Conservation (phyloP, 2,113 vertebrate genomes). For the Brachyhypopomus occidentalis region DNA sequence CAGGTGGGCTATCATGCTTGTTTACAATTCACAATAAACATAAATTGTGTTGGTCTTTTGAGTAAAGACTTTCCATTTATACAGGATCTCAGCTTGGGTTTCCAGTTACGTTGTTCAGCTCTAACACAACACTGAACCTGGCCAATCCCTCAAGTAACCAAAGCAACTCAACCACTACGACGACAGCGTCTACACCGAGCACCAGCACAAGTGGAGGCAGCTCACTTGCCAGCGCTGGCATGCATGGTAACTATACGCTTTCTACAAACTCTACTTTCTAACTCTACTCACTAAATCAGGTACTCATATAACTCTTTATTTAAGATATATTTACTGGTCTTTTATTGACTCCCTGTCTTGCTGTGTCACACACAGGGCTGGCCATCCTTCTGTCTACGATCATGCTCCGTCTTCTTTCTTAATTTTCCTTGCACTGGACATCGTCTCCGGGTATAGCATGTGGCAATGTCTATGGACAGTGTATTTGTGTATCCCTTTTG, state of each 20-base stretch:
- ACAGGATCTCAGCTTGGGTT: neutral
- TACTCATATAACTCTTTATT: too few species aligned
- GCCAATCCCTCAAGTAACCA: neutral
- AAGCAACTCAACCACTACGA: neutral
- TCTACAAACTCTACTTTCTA: too few species aligned
- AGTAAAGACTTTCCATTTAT: neutral
- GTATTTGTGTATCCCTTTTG: too few species aligned
- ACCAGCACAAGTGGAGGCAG: neutral
- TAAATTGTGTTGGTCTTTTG: neutral
- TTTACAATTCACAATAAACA: neutral
- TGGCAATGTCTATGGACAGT: too few species aligned
- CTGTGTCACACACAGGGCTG: too few species aligned
- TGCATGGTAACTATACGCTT: conserved; percentile 7
- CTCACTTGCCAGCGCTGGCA: neutral
- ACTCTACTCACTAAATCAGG: too few species aligned
- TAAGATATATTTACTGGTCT: too few species aligned
- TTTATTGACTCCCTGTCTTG: too few species aligned
- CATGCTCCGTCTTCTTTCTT: too few species aligned
- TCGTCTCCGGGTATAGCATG: too few species aligned
- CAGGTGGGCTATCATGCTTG: neutral
- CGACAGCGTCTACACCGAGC: neutral
- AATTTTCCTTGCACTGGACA: too few species aligned
- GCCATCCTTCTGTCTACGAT: too few species aligned
- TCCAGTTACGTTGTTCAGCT: neutral
- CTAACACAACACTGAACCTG: neutral